Evolutionary conservation across 1,140 invertebrate species (phyloP).

Genomic region (Drosophila melanica): DNA sequence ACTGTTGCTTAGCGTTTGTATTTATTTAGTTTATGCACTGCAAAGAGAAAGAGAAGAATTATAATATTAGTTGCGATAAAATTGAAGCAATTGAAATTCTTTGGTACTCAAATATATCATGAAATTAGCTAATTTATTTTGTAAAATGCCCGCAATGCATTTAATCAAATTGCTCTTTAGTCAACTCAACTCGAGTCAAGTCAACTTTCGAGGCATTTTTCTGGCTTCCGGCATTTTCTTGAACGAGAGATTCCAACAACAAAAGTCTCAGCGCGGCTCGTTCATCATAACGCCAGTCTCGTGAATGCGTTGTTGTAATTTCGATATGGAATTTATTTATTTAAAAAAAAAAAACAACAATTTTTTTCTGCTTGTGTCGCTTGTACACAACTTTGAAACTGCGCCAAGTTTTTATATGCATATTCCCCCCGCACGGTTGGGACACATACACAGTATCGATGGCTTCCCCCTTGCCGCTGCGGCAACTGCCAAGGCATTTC

Average conservation of each 20-base stretch:
- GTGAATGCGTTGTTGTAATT: slow-evolving; percentile 66
- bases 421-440: slow-evolving; percentile 45
- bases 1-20: slow-evolving; percentile 72
- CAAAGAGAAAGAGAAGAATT: slow-evolving; percentile 38
- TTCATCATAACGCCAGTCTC: slow-evolving; percentile 57
- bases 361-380: slow-evolving; percentile 14
- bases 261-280: slow-evolving; percentile 43
- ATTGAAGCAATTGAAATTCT: slow-evolving; percentile 35
- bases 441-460: slow-evolving; percentile 57
- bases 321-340: slow-evolving; percentile 67
- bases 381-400: slow-evolving; percentile 65
- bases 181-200: slow-evolving; percentile 9
- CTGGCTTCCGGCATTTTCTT: slow-evolving; percentile 69
- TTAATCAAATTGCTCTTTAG: slow-evolving; percentile 67
- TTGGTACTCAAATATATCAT: slow-evolving; percentile 28
- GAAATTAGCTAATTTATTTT: slow-evolving; percentile 72
- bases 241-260: slow-evolving; percentile 19
- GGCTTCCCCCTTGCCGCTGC: slow-evolving; percentile 15
- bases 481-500: slow-evolving; percentile 55
- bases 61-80: slow-evolving; percentile 24
- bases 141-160: slow-evolving; percentile 62
- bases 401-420: slow-evolving; percentile 76
- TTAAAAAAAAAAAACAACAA: not conserved
- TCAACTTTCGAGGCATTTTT: slow-evolving; percentile 42
- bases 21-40: slow-evolving; percentile 57